Percentiles rank a stretch among this genome's conserved stretches.
These are phyloP conservation scores for Acanthopleura granulata DNA, from an alignment of 2,888 invertebrate genomes.

Conservation along the genomic window DNA sequence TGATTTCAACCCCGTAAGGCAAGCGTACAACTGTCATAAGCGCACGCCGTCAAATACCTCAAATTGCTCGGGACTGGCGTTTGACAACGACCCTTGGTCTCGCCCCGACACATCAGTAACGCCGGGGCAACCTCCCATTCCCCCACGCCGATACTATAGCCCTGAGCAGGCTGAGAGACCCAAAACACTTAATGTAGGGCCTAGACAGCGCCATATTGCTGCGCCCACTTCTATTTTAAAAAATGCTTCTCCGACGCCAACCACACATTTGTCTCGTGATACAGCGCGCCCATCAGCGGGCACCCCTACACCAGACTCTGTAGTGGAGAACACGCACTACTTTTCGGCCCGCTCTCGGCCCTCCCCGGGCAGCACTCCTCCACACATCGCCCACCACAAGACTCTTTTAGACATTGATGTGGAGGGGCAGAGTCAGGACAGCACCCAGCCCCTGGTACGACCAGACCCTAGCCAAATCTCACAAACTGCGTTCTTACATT, in stretches of 20 bases:
- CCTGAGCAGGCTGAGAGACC: conserved; percentile 73
- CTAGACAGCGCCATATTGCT: conserved; percentile 72
- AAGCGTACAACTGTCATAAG: conserved; percentile 74
- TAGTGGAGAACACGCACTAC: conserved; percentile 90
- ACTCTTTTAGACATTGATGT: conserved; percentile 68
- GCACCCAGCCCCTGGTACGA: conserved; percentile 55
- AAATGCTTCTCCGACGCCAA: conserved; percentile 22
- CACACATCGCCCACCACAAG: conserved; percentile 61
- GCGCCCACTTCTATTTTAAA: conserved; percentile 18
- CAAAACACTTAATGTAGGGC: conserved; percentile 75
- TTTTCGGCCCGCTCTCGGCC: conserved; percentile 77
- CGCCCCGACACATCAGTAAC: neutral
- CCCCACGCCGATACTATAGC: conserved; percentile 57
- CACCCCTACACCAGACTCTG: conserved; percentile 73
- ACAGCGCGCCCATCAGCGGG: conserved; percentile 11
- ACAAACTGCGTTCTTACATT: neutral
- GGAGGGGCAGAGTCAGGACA: conserved; percentile 66
- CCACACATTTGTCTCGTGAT: conserved; percentile 14
- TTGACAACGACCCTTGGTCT: conserved; percentile 28
- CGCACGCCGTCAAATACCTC: conserved; percentile 85
- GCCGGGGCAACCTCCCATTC: conserved; percentile 40
- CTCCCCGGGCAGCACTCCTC: conserved; percentile 75
- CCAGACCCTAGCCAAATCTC: conserved; percentile 13
- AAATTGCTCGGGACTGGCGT: conserved; percentile 71
- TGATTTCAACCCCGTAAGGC: conserved; percentile 46